A percentile compares a stretch with the other conserved stretches of the same genome.
Evolutionary conservation across 1,140 invertebrate species (phyloP).

Genomic region (Papilio glaucus): DNA sequence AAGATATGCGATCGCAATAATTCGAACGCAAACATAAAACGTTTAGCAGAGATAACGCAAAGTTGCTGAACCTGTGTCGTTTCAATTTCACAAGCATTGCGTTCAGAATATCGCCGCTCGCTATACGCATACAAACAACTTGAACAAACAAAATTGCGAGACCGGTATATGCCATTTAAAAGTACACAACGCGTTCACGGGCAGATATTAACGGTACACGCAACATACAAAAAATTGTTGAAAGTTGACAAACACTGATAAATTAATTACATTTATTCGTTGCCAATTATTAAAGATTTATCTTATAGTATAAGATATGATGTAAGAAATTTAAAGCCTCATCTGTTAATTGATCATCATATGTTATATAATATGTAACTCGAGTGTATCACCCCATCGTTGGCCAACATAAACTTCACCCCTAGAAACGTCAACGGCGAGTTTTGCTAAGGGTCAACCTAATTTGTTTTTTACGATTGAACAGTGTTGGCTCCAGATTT

Average conservation of each 20-base stretch:
- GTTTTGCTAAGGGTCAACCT: no score
- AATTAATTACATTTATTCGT: not conserved
- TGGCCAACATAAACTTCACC: no score
- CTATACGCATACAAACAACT: constrained; percentile 12
- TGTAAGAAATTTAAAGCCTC: no score
- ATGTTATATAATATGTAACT: no score
- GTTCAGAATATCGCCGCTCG: not conserved
- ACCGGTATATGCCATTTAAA: constrained; percentile 19
- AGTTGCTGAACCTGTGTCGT: constrained; percentile 6
- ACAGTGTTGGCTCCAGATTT: no score
- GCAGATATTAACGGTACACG: not conserved
- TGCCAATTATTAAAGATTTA: no score
- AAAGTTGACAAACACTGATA: constrained; percentile 7
- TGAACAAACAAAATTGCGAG: constrained; percentile 31
- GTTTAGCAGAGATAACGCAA: not conserved
- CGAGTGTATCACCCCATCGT: no score
- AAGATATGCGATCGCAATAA: not conserved
- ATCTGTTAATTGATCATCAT: no score
- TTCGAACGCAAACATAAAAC: constrained; percentile 11
- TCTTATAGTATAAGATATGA: no score
- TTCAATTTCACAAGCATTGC: constrained; percentile 20
- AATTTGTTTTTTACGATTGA: no score
- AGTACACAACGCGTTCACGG: not conserved
- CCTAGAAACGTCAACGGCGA: no score
- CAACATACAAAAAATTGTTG: not conserved